Evolutionary conservation across 2,113 vertebrate genomes (phyloP).

Genomic region (Hystrix cristata): DNA sequence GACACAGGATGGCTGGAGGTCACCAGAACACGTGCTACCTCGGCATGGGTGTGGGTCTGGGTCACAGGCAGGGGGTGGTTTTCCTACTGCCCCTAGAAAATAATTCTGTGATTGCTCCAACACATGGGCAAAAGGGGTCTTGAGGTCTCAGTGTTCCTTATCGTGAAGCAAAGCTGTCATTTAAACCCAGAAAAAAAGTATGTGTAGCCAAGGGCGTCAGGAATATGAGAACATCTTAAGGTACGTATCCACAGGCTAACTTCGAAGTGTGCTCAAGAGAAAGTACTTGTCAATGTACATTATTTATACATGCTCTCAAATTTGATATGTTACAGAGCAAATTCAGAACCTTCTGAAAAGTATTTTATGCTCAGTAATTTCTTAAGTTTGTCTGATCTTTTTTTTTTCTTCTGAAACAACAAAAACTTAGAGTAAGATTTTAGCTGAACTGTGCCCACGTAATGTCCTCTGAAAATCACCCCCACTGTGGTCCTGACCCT

Average conservation of each 20-base stretch:
- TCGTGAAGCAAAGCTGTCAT: neutral
- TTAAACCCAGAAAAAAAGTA: neutral
- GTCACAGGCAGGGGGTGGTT: neutral
- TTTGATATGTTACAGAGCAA: neutral
- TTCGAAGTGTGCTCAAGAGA: neutral
- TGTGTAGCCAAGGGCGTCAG: neutral
- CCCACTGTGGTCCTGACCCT: too few species aligned
- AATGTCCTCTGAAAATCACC: neutral
- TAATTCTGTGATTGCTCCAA: neutral
- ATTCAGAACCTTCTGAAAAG: neutral
- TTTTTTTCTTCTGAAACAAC: neutral
- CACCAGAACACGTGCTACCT: neutral
- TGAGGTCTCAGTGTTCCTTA: neutral
- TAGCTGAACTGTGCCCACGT: neutral
- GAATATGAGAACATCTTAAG: neutral
- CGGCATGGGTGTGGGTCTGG: neutral
- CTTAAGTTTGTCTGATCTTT: neutral
- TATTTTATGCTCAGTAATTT: neutral
- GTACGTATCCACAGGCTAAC: neutral
- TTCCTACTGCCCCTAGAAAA: neutral
- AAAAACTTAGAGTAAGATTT: neutral
- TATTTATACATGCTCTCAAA: neutral
- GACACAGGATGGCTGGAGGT: neutral
- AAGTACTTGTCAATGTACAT: neutral
- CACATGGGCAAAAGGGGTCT: neutral